Percentiles rank a stretch among this genome's conserved stretches.
Evolutionary conservation across 92 coral and sea anemone species (phyloP).

Genomic region (Siderastrea radians): DNA sequence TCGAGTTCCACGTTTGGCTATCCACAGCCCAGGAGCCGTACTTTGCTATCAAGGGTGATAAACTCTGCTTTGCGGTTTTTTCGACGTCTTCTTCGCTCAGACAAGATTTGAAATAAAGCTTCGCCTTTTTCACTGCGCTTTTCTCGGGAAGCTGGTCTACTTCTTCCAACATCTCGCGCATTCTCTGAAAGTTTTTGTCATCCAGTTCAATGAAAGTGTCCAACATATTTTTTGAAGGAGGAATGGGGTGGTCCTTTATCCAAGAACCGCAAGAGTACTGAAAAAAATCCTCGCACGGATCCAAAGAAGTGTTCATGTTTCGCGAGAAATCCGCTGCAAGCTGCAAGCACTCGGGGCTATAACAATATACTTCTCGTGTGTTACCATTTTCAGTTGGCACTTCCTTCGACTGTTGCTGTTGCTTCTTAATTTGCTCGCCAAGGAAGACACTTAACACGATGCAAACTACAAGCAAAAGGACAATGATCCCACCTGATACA

Average conservation of each 20-base stretch:
- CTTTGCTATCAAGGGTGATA: slow-evolving; percentile 10
- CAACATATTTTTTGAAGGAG: slow-evolving; percentile 42
- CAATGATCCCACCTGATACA: neutral
- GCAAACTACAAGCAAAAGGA: slow-evolving; percentile 4
- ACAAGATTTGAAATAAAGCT: slow-evolving; percentile 50
- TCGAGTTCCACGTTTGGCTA: slow-evolving; percentile 34
- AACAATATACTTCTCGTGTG: slow-evolving; percentile 28
- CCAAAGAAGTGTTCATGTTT: slow-evolving; percentile 48
- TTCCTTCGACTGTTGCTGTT: neutral
- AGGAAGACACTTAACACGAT: slow-evolving; percentile 27
- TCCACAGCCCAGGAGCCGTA: slow-evolving; percentile 63
- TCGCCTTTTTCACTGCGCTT: slow-evolving; percentile 34
- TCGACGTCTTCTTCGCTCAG: slow-evolving; percentile 60
- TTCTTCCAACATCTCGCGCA: slow-evolving; percentile 61
- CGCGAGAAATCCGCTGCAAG: slow-evolving; percentile 50
- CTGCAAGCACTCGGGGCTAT: slow-evolving; percentile 62
- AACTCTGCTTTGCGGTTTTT: slow-evolving; percentile 29
- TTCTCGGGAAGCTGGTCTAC: slow-evolving; percentile 33
- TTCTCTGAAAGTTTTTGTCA: slow-evolving; percentile 23
- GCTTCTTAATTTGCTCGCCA: slow-evolving; percentile 13
- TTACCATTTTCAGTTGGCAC: neutral
- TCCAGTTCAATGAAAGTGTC: slow-evolving; percentile 27
- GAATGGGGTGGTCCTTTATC: slow-evolving; percentile 59
- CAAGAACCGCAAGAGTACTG: slow-evolving; percentile 71
- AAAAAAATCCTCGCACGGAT: slow-evolving; percentile 64